Base-by-base conservation (phyloP, 2,888 invertebrate genomes). In the Tenthredo amoena region DNA sequence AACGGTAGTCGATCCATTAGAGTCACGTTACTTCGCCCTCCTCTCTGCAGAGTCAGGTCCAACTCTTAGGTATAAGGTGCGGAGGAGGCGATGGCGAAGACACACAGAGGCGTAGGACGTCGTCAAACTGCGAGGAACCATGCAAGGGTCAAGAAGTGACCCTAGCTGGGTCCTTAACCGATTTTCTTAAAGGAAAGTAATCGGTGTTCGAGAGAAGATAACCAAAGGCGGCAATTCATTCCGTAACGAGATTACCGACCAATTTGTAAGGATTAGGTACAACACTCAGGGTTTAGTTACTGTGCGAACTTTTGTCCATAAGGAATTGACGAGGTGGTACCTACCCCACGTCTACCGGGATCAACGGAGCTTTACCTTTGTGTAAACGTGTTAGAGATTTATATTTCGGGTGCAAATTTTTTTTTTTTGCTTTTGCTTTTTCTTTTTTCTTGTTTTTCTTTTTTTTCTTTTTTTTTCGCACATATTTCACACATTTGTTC, bases 1-100 rank as follows among this genome's bases (percentile, higher is more conserved):
- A 90, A 90, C 89, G 91, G 90, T 90, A 89, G 87, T 87, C 77
- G 85, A 84, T 88, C 88, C 89, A 91, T 91, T 91, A 91, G 89
- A 87, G 85, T 84, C 37, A 81, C 58, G 34, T 77, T 77, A 26
- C 81, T 79, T 55, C 10, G 55, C 65, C 72, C 58, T 47, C n/a
- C 5, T 47, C 15, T 18, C 21, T 0, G 9, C 34, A 62, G 31
- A 77, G 77, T 77, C 81, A 34, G 81, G 62, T 37, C 26, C n/a
- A 76, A 47, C 40, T 85, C 81, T 84, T 58, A 62, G 77, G 84
- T 47, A 47, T 43, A 84, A 85, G 84, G 21, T 85, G 79, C 82
- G 81, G 86, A 62, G 62, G 5, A 79, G 58, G 2, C 62, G 81
- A 84, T 86, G 74, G 85, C 87, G 86, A 86, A 87, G 85, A 82